Evolutionary conservation across 2,113 vertebrate genomes (phyloP).

Genomic region (Myrmecobius fasciatus): DNA sequence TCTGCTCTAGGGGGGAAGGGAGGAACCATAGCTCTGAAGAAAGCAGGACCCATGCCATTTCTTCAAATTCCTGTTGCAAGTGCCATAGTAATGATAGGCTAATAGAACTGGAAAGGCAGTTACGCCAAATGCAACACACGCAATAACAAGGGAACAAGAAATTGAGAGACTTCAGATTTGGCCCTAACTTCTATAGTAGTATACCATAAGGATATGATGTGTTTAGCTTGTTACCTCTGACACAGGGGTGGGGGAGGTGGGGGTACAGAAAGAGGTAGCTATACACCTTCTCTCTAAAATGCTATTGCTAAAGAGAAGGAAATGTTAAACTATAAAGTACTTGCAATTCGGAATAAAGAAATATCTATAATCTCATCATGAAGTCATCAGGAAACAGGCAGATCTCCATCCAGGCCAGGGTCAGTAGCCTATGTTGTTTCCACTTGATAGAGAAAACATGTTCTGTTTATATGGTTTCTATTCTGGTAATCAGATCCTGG

Average conservation of each 20-base stretch:
- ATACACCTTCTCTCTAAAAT: neutral
- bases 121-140: neutral
- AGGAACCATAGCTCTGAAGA: neutral
- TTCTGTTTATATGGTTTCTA: slow-evolving; percentile 29
- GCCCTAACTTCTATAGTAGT: neutral
- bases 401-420: slow-evolving; percentile 25
- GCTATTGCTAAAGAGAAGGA: neutral
- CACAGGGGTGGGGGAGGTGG: no score
- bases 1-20: neutral
- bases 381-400: neutral
- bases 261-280: neutral
- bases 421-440: slow-evolving; percentile 35
- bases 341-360: no score
- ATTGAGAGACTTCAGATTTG: neutral
- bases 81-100: neutral
- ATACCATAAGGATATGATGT: neutral
- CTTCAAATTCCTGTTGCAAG: neutral
- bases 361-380: neutral
- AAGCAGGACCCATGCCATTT: neutral
- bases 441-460: slow-evolving; percentile 2
- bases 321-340: neutral
- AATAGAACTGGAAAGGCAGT: neutral
- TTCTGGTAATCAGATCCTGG: slow-evolving; percentile 13
- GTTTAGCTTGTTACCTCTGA: neutral
- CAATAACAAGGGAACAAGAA: neutral